A percentile compares a stretch with the other conserved stretches of the same genome.
These are phyloP conservation scores for Erannis defoliaria DNA, from an alignment of 2,888 invertebrate species.

Conservation along the genomic window DNA sequence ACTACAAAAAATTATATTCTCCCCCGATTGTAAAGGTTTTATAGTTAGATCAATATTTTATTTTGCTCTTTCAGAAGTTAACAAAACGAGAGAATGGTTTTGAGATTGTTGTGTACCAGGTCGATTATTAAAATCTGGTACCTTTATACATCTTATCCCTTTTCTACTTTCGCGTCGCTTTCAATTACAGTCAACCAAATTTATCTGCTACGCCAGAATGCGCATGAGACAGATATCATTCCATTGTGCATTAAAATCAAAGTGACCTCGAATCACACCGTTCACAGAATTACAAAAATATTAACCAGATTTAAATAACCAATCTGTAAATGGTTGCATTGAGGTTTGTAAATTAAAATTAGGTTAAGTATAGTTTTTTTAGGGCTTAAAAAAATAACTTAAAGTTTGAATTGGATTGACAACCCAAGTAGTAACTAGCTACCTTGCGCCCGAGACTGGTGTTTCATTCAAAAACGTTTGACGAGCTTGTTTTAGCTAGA, in stretches of 20 bases:
- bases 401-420: slow-evolving; percentile 57
- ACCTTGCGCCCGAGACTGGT: slow-evolving; percentile 11
- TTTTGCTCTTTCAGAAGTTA: no score
- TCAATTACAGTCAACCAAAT: no score
- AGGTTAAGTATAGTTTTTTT: not conserved
- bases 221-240: not conserved
- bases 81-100: no score
- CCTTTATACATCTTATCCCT: not conserved
- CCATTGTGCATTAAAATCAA: not conserved
- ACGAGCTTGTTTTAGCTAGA: not conserved
- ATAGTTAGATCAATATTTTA: no score
- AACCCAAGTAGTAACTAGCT: slow-evolving; percentile 57
- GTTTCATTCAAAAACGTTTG: not conserved
- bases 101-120: no score
- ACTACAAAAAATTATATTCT: no score
- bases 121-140: slow-evolving; percentile 5
- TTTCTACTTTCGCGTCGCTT: no score
- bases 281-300: not conserved
- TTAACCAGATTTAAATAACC: slow-evolving; percentile 3
- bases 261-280: not conserved
- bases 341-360: not conserved
- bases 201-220: not conserved
- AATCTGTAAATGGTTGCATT: slow-evolving; percentile 3
- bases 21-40: no score
- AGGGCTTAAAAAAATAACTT: no score